Evolutionary conservation across 1,140 invertebrate species (phyloP), one percentile per base, ranked within the genome.

Genomic region (Drosophila yakuba): DNA sequence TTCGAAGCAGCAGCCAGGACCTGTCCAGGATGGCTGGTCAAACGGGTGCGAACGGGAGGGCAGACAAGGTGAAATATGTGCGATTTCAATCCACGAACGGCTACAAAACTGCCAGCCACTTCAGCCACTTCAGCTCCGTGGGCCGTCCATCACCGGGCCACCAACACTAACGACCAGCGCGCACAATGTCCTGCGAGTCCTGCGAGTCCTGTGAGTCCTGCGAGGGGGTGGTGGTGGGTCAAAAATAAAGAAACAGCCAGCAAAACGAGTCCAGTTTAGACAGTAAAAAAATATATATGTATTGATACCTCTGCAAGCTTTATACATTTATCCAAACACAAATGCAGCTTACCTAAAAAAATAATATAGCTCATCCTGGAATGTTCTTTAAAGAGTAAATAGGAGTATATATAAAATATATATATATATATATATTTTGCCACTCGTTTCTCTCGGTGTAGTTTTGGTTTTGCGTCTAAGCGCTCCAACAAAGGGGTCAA

Each of bases 401-500:
- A 20, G 20, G 1, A 20, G 4, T 25, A 25, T 5, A 25, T 0
- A 11, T 10, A n/a, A n/a, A n/a, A n/a, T n/a, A n/a, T n/a, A n/a
- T n/a, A n/a, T n/a, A n/a, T n/a, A n/a, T n/a, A n/a, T n/a, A n/a
- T n/a, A n/a, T n/a, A n/a, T n/a, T n/a, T n/a, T n/a, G 8, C 38
- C 11, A 10, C 0, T 2, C 23, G 4, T 47, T 52, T 12, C 11
- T 41, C 5, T 4, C 44, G 17, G 43, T 45, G 52, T 58, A 36
- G 7, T 2, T 41, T 36, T 43, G 62, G 78, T 47, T 72, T 74
- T 39, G 62, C 69, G 50, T 60, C 60, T 71, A 62, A 57, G 67
- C 51, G 75, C 62, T 67, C 45, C 71, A 72, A 76, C 75, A 83
- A 83, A 79, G 52, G 80, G 80, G 80, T 83, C 80, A 83, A 83